phyloP scores from a whole-genome alignment of 2,888 invertebrate species.

The Phasia obesa region DNA sequence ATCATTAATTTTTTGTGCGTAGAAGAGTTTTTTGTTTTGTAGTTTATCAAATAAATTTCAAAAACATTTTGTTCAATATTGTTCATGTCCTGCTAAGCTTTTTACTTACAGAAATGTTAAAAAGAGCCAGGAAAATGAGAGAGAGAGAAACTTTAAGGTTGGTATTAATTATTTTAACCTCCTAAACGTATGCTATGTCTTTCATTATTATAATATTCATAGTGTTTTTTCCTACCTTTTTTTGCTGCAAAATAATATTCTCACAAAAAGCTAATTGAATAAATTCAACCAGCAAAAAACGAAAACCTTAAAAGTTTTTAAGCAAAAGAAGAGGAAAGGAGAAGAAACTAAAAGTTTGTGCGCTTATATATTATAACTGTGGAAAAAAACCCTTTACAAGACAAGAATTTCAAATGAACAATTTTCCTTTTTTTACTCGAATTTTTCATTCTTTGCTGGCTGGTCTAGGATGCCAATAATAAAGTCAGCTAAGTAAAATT shows the following conservation, averaged over 20 bases:
- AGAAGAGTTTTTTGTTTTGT: neutral
- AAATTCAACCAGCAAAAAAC: conserved; percentile 67
- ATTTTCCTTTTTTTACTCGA: conserved; percentile 55
- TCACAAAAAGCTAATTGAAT: conserved; percentile 78
- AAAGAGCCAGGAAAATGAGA: conserved; percentile 11
- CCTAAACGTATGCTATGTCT: conserved; percentile 53
- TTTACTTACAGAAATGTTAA: conserved; percentile 3
- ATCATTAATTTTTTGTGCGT: conserved; percentile 14
- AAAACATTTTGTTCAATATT: conserved; percentile 10
- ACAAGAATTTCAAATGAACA: conserved; percentile 80
- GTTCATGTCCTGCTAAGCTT: neutral
- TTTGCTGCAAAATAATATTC: conserved; percentile 32
- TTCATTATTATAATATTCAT: conserved; percentile 66
- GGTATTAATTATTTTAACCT: conserved; percentile 66
- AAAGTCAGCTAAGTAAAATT: conserved; percentile 58
- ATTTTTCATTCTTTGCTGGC: conserved; percentile 4
- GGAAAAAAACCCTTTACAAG: conserved; percentile 74
- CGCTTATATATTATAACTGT: neutral
- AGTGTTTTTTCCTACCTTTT: conserved; percentile 24
- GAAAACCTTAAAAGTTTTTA: conserved; percentile 52
- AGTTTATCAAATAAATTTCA: conserved; percentile 19
- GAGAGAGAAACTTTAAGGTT: conserved; percentile 54
- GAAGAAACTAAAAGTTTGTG: conserved; percentile 19
- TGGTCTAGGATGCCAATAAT: conserved; percentile 58
- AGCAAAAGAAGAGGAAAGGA: conserved; percentile 20